phyloP scores from a whole-genome alignment of 2,113 vertebrate species.

The Heterochromis multidens region DNA sequence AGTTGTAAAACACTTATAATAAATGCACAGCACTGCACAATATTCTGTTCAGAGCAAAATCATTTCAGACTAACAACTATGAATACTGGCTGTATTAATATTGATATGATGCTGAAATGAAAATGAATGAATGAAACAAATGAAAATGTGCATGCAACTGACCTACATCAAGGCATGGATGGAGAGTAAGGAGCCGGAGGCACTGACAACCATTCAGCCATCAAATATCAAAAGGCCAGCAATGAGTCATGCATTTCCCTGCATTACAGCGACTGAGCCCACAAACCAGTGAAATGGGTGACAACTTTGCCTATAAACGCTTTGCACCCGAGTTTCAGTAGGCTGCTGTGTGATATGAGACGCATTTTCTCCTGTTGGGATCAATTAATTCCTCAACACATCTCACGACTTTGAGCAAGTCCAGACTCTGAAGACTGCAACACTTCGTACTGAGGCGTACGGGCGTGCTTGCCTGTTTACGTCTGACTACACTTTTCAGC shows the following conservation, averaged over 20 bases:
- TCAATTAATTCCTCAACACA: slow-evolving; percentile 45
- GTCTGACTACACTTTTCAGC: neutral
- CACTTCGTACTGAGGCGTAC: neutral
- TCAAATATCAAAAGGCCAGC: slow-evolving; percentile 53
- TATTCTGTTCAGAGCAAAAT: neutral
- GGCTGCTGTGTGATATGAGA: neutral
- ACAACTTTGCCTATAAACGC: neutral
- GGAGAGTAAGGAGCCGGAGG: slow-evolving; percentile 44
- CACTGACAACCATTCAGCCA: slow-evolving; percentile 49
- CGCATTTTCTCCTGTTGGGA: slow-evolving; percentile 26
- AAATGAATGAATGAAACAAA: too few species aligned
- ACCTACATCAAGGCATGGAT: slow-evolving; percentile 49
- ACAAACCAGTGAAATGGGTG: neutral
- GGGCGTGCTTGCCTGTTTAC: neutral
- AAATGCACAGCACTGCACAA: neutral
- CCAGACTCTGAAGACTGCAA: slow-evolving; percentile 12
- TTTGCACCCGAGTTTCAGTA: slow-evolving; percentile 12
- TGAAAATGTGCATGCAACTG: slow-evolving; percentile 15
- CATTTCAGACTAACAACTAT: neutral
- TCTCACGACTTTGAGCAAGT: slow-evolving; percentile 10
- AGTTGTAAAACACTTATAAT: neutral
- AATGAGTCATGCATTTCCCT: slow-evolving; percentile 31
- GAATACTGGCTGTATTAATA: neutral
- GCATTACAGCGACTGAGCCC: neutral
- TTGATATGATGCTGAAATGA: neutral